A percentile compares a stretch with the other conserved stretches of the same genome.
Evolutionary conservation across 2,888 invertebrate species (phyloP).

Genomic region (Sipha maydis): DNA sequence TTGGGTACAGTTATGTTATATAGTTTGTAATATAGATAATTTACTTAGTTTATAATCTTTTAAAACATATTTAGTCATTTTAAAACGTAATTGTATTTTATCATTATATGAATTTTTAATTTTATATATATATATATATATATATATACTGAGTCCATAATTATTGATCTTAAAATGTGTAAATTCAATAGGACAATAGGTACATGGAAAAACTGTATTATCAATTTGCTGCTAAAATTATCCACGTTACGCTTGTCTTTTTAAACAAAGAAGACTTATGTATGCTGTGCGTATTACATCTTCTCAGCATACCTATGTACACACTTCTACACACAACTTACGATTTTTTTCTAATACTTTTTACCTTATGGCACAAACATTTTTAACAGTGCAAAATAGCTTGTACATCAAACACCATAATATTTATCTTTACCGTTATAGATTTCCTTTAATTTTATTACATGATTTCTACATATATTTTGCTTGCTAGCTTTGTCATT

Average conservation of each 20-base stretch:
- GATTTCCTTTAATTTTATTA: slow-evolving; percentile 2
- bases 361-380: slow-evolving; percentile 7
- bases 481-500: not conserved
- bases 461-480: not conserved
- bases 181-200: not conserved
- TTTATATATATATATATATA: too few species aligned
- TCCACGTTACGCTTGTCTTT: not conserved
- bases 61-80: not conserved
- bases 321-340: not conserved
- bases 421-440: not conserved
- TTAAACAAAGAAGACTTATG: not conserved
- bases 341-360: slow-evolving; percentile 4
- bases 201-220: not conserved
- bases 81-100: not conserved
- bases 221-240: not conserved
- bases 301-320: not conserved
- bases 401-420: not conserved
- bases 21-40: not conserved
- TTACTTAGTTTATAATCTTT: not conserved
- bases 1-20: too few species aligned
- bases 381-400: slow-evolving; percentile 14
- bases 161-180: not conserved
- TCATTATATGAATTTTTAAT: not conserved
- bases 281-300: not conserved
- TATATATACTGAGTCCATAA: not conserved